These are phyloP conservation scores for Hippoglossus stenolepis DNA, from an alignment of 2,113 vertebrate genomes.

Conservation along the genomic window DNA sequence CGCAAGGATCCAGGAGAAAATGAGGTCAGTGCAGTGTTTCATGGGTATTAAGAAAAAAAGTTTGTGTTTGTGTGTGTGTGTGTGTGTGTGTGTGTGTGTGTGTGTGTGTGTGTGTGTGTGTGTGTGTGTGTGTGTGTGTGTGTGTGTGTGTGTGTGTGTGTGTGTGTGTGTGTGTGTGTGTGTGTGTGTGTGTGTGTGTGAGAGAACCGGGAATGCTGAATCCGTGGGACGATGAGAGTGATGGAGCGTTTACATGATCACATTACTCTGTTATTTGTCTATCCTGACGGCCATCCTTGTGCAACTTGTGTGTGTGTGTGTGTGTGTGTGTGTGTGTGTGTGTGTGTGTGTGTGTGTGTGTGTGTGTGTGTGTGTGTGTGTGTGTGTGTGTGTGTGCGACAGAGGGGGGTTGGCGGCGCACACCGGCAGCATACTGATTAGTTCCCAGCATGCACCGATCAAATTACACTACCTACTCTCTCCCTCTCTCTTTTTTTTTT, in stretches of 20 bases:
- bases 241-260: slow-evolving; percentile 49
- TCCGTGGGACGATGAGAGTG: slow-evolving; percentile 29
- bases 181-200: neutral
- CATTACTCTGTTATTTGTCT: slow-evolving; percentile 49
- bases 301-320: neutral
- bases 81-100: neutral
- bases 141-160: neutral
- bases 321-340: too few relatives aligned
- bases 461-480: slow-evolving; percentile 56
- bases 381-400: slow-evolving; percentile 6
- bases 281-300: slow-evolving; percentile 21
- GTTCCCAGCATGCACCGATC: slow-evolving; percentile 52
- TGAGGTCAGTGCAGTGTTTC: neutral
- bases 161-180: neutral
- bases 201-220: neutral
- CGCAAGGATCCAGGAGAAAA: neutral
- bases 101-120: neutral
- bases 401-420: neutral
- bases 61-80: neutral
- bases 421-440: slow-evolving; percentile 54
- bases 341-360: neutral
- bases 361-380: too few relatives aligned
- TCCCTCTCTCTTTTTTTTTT: slow-evolving; percentile 9
- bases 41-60: neutral
- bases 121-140: too few relatives aligned